Evolutionary conservation across 2,888 invertebrate species (phyloP).

Genomic region (Heliconius aoede): DNA sequence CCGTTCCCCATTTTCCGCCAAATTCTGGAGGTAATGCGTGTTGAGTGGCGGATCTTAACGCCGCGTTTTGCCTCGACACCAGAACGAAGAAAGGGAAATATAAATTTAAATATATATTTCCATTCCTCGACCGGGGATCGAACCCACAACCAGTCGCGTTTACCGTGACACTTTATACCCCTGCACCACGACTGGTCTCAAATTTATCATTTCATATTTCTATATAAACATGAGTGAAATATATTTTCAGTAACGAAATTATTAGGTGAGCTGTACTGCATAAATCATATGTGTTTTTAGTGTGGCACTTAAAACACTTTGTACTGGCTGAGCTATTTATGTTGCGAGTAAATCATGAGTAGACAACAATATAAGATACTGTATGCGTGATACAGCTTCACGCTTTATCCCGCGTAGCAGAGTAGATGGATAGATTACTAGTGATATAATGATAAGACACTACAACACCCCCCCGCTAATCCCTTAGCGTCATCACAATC

Average conservation of each 20-base stretch:
- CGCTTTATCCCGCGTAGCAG: not conserved
- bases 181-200: too few relatives aligned
- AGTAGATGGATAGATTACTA: not conserved
- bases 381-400: not conserved
- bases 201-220: not conserved
- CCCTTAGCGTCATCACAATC: too few relatives aligned
- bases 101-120: too few relatives aligned
- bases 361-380: constrained; percentile 27
- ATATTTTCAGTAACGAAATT: not conserved
- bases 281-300: constrained; percentile 13
- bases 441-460: not conserved
- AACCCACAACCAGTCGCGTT: too few relatives aligned
- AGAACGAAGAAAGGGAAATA: too few relatives aligned
- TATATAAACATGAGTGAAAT: not conserved
- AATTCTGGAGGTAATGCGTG: too few relatives aligned
- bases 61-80: too few relatives aligned
- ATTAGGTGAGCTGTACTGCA: not conserved
- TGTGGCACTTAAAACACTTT: constrained; percentile 15
- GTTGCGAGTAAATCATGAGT: not conserved
- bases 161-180: too few relatives aligned
- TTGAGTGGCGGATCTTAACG: too few relatives aligned
- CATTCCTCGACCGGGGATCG: too few relatives aligned
- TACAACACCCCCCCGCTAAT: not conserved
- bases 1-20: too few relatives aligned
- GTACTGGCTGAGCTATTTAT: constrained; percentile 2